These are phyloP conservation scores for Mallotus villosus DNA, from an alignment of 2,797 vertebrate genomes.

Conservation along the genomic window DNA sequence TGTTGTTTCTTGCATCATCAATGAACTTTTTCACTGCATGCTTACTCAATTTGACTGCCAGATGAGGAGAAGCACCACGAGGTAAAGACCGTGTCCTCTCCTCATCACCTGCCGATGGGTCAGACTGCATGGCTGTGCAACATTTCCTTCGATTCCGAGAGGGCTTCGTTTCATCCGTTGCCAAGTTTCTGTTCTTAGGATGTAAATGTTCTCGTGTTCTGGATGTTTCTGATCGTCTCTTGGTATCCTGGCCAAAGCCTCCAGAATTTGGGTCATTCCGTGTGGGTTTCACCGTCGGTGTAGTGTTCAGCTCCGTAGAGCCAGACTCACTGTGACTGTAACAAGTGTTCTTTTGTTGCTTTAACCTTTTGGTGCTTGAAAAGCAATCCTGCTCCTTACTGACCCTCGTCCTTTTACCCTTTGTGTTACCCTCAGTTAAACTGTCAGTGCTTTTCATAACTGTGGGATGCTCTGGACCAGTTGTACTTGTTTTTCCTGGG, in stretches of 20 bases:
- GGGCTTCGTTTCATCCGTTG: background rate
- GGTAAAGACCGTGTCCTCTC: background rate
- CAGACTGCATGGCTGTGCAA: conserved; percentile 46
- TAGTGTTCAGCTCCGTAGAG: conserved; percentile 46
- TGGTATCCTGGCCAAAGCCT: conserved; percentile 7
- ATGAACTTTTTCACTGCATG: background rate
- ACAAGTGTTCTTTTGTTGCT: background rate
- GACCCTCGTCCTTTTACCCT: conserved; percentile 14
- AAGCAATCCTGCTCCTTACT: background rate
- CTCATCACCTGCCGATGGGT: conserved; percentile 47
- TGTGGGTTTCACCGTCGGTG: conserved; percentile 14
- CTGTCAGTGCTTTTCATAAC: conserved; percentile 22
- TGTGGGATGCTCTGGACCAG: conserved; percentile 13
- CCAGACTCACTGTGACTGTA: conserved; percentile 9
- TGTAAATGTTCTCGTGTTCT: background rate
- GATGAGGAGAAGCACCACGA: background rate
- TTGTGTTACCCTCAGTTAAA: conserved; percentile 16
- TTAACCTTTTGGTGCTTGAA: conserved; percentile 26
- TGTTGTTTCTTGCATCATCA: background rate
- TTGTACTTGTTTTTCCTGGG: background rate
- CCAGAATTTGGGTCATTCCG: background rate
- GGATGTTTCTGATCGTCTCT: conserved; percentile 8
- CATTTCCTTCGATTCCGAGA: conserved; percentile 12
- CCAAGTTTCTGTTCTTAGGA: conserved; percentile 10
- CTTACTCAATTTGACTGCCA: background rate